Conservation (phyloP, 1,140 invertebrate species). For the Sarcophaga bullata region DNA sequence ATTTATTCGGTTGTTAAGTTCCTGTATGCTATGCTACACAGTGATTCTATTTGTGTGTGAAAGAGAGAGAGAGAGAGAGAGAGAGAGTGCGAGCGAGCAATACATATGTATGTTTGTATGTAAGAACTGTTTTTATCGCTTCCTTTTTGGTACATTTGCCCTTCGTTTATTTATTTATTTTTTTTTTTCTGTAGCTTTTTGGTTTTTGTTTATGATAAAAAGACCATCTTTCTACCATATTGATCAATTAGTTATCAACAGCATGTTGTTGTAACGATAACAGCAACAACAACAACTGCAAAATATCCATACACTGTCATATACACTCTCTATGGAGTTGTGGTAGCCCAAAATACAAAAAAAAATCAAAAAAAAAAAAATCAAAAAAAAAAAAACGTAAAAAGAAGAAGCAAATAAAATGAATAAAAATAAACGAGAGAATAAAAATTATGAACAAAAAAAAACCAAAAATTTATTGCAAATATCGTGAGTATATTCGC, state of each 20-base stretch:
- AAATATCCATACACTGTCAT: too few species aligned
- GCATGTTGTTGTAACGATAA: not conserved
- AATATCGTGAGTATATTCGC: too few species aligned
- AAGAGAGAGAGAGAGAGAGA: too few species aligned
- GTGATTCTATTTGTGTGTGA: too few species aligned
- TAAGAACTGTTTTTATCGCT: not conserved
- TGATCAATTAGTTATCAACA: slow-evolving; percentile 21
- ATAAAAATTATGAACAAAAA: too few species aligned
- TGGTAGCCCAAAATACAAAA: not conserved
- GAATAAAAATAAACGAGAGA: not conserved
- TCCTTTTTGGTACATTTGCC: not conserved
- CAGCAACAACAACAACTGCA: too few species aligned
- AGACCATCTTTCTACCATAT: slow-evolving; percentile 24
- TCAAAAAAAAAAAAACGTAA: too few species aligned
- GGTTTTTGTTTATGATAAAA: slow-evolving; percentile 9
- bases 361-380: not conserved
- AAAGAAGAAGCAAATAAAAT: not conserved
- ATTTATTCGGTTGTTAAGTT: slow-evolving; percentile 22
- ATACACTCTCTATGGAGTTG: not conserved
- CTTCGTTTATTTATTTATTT: not conserved
- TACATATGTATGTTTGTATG: too few species aligned
- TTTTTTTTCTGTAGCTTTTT: not conserved
- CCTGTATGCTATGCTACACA: not conserved
- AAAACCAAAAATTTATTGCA: too few species aligned
- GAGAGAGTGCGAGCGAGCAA: too few species aligned